Conservation (phyloP, 2,888 invertebrate genomes). For the Galerucella pusilla region DNA sequence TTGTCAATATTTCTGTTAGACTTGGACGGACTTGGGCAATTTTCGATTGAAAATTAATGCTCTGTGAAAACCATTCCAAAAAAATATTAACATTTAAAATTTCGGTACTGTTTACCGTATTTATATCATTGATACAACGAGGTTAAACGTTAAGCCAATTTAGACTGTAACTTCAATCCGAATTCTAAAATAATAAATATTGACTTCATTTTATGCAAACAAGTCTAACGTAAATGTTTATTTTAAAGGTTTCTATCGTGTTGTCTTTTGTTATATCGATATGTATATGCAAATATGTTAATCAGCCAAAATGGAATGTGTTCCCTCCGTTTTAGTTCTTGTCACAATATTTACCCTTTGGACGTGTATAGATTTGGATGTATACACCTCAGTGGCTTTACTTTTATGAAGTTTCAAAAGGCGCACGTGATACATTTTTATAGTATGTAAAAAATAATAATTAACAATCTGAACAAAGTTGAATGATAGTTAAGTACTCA, state of each 20-base stretch:
- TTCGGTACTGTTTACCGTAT: not conserved
- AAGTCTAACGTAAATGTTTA: slow-evolving; percentile 39
- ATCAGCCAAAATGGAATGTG: slow-evolving; percentile 38
- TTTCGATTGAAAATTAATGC: no score
- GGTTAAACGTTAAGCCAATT: not conserved
- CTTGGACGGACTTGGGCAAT: no score
- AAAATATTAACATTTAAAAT: no score
- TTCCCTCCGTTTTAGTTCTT: slow-evolving; percentile 50
- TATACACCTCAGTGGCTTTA: slow-evolving; percentile 29
- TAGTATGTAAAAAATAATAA: no score
- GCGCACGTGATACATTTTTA: not conserved
- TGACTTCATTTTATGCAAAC: slow-evolving; percentile 34
- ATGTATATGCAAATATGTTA: slow-evolving; percentile 50
- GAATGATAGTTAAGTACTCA: no score
- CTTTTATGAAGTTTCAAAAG: slow-evolving; percentile 39
- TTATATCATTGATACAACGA: not conserved
- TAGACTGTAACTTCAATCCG: not conserved
- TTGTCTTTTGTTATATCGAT: slow-evolving; percentile 49
- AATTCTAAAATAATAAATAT: slow-evolving; percentile 16
- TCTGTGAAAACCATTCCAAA: no score
- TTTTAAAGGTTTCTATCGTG: slow-evolving; percentile 41
- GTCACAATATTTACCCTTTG: slow-evolving; percentile 57
- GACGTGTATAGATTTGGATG: slow-evolving; percentile 32
- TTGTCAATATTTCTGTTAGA: no score
- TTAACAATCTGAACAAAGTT: no score